A percentile compares a stretch with the other conserved stretches of the same genome.
These are phyloP conservation scores for Aporrectodea caliginosa DNA, from an alignment of 1,140 invertebrate species.

Conservation along the genomic window DNA sequence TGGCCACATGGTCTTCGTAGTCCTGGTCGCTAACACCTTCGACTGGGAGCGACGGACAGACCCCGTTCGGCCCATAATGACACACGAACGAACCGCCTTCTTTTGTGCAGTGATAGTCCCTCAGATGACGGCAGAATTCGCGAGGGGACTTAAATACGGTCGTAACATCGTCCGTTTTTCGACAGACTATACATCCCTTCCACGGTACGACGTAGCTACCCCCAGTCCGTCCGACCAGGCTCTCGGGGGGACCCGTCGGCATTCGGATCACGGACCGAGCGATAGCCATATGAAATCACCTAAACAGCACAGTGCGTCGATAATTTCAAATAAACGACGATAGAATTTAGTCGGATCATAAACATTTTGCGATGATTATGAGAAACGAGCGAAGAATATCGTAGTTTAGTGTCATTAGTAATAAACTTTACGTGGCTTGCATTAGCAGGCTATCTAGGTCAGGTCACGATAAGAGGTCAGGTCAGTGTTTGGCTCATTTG, in stretches of 20 bases:
- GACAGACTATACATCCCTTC: not conserved
- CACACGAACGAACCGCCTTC: slow-evolving; percentile 86
- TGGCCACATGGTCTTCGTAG: slow-evolving; percentile 79
- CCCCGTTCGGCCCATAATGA: slow-evolving; percentile 80
- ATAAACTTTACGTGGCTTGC: not conserved
- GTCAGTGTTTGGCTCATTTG: too few species aligned
- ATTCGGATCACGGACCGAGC: not conserved
- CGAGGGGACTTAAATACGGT: slow-evolving; percentile 46
- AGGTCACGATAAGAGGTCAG: not conserved
- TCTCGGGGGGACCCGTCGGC: not conserved
- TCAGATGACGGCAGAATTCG: slow-evolving; percentile 67
- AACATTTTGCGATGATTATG: not conserved
- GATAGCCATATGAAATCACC: not conserved
- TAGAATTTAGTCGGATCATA: not conserved
- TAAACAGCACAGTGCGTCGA: too few species aligned
- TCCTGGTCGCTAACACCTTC: slow-evolving; percentile 83
- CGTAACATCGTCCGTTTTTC: not conserved
- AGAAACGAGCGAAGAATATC: not conserved
- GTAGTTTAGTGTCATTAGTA: not conserved
- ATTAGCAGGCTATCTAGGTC: not conserved
- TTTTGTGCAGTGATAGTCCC: slow-evolving; percentile 74
- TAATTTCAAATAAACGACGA: not conserved
- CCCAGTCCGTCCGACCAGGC: not conserved
- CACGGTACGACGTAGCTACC: not conserved
- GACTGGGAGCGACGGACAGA: slow-evolving; percentile 78